Conservation (phyloP, 2,888 invertebrate species). For the Platerodrilus igneus region DNA sequence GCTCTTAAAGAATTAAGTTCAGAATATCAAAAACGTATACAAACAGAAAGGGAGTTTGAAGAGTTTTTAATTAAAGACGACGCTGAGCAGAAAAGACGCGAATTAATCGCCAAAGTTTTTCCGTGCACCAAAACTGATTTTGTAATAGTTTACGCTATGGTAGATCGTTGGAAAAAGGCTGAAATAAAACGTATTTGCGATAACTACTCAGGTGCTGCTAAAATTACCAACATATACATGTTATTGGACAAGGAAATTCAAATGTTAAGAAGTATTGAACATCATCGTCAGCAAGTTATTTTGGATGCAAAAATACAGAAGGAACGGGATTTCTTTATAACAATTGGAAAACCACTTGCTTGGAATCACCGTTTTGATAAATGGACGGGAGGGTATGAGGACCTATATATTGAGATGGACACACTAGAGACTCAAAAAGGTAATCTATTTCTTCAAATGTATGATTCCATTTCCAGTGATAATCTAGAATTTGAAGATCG, state of each 20-base stretch:
- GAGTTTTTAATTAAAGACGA: slow-evolving; percentile 49
- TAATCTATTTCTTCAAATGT: slow-evolving; percentile 67
- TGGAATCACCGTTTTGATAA: slow-evolving; percentile 57
- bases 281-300: slow-evolving; percentile 58
- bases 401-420: slow-evolving; percentile 67
- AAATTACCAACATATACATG: slow-evolving; percentile 65
- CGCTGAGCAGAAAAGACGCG: slow-evolving; percentile 52
- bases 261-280: slow-evolving; percentile 64
- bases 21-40: slow-evolving; percentile 51
- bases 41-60: slow-evolving; percentile 53
- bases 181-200: slow-evolving; percentile 60
- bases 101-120: slow-evolving; percentile 63
- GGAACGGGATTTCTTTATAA: slow-evolving; percentile 60
- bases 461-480: slow-evolving; percentile 60
- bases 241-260: slow-evolving; percentile 71
- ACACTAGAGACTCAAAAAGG: slow-evolving; percentile 76
- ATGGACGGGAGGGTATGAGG: slow-evolving; percentile 51
- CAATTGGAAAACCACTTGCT: slow-evolving; percentile 66
- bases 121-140: slow-evolving; percentile 70
- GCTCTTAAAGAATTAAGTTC: slow-evolving; percentile 50
- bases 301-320: slow-evolving; percentile 58
- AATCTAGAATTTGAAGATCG: slow-evolving; percentile 60
- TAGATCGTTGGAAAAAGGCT: slow-evolving; percentile 62
- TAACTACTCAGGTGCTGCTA: slow-evolving; percentile 62
- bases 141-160: slow-evolving; percentile 65